These are phyloP conservation scores for Puffinus mauretanicus DNA, from an alignment of 2,113 vertebrate genomes.

Conservation along the genomic window DNA sequence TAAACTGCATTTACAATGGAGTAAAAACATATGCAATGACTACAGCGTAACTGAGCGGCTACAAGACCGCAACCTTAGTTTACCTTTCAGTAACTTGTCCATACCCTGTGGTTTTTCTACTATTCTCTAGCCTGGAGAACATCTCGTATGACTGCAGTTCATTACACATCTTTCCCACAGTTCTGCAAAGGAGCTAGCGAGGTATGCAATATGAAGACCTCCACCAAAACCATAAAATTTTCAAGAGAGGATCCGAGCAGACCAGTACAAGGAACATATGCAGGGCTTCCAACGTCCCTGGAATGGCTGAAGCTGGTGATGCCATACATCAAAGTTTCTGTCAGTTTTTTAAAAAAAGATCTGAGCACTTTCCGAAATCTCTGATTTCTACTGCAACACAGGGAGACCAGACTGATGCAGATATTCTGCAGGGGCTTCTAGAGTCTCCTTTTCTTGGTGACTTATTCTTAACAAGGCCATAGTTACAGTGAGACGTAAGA, in stretches of 20 bases:
- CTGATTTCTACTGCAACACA: background rate
- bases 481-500: background rate
- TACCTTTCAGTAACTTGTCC: background rate
- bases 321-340: background rate
- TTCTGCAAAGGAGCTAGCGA: background rate
- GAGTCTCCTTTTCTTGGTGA: background rate
- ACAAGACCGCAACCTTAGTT: background rate
- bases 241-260: background rate
- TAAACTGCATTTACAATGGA: background rate
- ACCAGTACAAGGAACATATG: background rate
- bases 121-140: background rate
- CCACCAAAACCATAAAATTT: background rate
- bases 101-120: background rate
- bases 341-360: background rate
- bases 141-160: background rate
- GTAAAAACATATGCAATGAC: background rate
- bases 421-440: background rate
- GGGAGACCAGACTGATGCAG: background rate
- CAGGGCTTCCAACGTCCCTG: background rate
- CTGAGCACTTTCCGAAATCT: background rate
- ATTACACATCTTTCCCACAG: background rate
- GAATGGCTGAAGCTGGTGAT: background rate
- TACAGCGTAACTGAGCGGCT: background rate
- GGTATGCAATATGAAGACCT: background rate
- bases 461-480: background rate